These are phyloP conservation scores for Entomobrya multifasciata DNA, from an alignment of 2,888 invertebrate species.

Conservation along the genomic window DNA sequence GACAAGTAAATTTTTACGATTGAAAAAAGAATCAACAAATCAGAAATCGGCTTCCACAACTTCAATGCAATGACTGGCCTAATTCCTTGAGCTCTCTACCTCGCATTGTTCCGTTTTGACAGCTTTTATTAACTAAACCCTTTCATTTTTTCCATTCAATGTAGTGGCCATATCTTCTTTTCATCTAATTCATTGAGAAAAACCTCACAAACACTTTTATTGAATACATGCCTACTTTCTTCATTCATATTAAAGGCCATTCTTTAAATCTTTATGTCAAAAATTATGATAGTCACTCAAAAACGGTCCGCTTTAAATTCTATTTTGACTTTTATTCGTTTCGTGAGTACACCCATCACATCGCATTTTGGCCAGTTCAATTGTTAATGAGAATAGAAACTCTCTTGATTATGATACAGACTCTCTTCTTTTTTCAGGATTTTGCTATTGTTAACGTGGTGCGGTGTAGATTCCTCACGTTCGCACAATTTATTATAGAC, in stretches of 20 bases:
- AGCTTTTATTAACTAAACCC: conserved; percentile 58
- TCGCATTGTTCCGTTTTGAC: conserved; percentile 38
- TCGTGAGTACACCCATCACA: not conserved
- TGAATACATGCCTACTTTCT: conserved; percentile 24
- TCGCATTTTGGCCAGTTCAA: not conserved
- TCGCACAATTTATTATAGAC: not conserved
- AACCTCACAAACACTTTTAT: conserved; percentile 6
- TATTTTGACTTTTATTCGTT: conserved; percentile 13
- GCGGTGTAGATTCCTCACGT: conserved; percentile 8
- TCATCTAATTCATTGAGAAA: conserved; percentile 32
- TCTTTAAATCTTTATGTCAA: conserved; percentile 7
- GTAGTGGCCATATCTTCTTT: conserved; percentile 10
- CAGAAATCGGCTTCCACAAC: not conserved
- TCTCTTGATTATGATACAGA: conserved; percentile 21
- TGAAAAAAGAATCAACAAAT: conserved; percentile 4
- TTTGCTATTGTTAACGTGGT: not conserved
- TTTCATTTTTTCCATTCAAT: conserved; percentile 43
- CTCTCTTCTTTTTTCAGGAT: conserved; percentile 6
- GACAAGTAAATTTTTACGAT: conserved; percentile 41
- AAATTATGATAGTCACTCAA: conserved; percentile 24
- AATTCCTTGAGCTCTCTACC: not conserved
- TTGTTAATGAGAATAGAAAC: not conserved
- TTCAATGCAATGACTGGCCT: conserved; percentile 14
- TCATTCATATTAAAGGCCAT: no score
- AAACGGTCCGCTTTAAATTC: not conserved